phyloP scores from a whole-genome alignment of 2,888 invertebrate genomes.

The Polylopha cassiicola region DNA sequence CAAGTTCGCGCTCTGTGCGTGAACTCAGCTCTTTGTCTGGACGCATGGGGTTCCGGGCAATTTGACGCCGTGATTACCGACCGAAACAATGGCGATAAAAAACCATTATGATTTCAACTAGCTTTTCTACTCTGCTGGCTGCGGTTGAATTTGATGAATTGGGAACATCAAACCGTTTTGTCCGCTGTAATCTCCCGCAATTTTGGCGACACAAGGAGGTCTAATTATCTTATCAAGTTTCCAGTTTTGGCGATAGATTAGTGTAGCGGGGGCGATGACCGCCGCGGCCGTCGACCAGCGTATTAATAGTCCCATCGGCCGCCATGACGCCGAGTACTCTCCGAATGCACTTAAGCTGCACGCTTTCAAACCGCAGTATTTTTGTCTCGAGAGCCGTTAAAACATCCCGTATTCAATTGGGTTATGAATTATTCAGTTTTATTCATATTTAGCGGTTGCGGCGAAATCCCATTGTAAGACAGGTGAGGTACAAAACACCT shows the following conservation, averaged over 20 bases:
- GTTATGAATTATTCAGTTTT: conserved; percentile 19
- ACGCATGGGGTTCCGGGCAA: conserved; percentile 37
- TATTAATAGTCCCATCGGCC: conserved; percentile 58
- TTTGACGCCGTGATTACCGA: conserved; percentile 43
- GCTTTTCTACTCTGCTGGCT: conserved; percentile 35
- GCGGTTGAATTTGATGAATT: conserved; percentile 13
- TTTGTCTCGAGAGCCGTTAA: conserved; percentile 41
- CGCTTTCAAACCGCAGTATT: conserved; percentile 29
- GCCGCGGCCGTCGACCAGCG: conserved; percentile 42
- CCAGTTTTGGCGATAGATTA: conserved; percentile 36
- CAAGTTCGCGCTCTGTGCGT: too few species aligned
- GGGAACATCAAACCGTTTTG: conserved; percentile 1
- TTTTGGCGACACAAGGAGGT: neutral
- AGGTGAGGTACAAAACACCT: conserved; percentile 27
- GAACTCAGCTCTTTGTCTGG: conserved; percentile 17
- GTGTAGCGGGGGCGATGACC: conserved; percentile 46
- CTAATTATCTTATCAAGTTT: conserved; percentile 46
- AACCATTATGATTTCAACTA: conserved; percentile 34
- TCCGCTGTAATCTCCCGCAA: neutral
- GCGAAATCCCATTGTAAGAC: conserved; percentile 20
- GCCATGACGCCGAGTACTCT: conserved; percentile 49
- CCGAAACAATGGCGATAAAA: conserved; percentile 48
- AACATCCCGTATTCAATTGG: conserved; percentile 27
- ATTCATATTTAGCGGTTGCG: conserved; percentile 19
- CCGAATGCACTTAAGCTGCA: conserved; percentile 25